Evolutionary conservation across 2,888 invertebrate genomes (phyloP).

Genomic region (Melanostoma scalare): DNA sequence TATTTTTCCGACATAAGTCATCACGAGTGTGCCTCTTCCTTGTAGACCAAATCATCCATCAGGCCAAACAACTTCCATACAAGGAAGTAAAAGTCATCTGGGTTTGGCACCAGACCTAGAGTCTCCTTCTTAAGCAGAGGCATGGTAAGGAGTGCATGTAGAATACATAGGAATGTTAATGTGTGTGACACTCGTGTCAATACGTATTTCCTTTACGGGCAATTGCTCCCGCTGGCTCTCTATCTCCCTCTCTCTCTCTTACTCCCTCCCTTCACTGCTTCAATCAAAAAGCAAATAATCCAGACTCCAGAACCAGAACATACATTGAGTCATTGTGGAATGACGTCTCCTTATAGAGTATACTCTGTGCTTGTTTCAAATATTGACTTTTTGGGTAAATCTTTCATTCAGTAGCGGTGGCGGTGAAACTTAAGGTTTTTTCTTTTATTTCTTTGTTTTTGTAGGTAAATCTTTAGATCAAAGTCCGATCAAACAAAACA

Average conservation of each 20-base stretch:
- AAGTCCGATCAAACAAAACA: conserved; percentile 65
- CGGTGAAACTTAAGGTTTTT: conserved; percentile 6
- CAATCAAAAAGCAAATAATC: conserved; percentile 70
- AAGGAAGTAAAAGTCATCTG: conserved; percentile 56
- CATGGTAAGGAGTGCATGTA: too few species aligned
- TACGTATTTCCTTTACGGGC: conserved; percentile 58
- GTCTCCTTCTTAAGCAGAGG: conserved; percentile 29
- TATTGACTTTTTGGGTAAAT: conserved; percentile 69
- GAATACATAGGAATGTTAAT: conserved; percentile 9
- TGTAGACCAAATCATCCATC: conserved; percentile 50
- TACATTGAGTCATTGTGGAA: conserved; percentile 30
- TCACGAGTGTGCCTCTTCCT: conserved; percentile 22
- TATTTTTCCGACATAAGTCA: conserved; percentile 54
- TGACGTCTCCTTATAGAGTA: background rate
- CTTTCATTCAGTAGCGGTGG: conserved; percentile 37
- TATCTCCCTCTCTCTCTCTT: conserved; percentile 2
- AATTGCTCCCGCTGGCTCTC: conserved; percentile 58
- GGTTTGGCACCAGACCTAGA: conserved; percentile 35
- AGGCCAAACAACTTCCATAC: conserved; percentile 63
- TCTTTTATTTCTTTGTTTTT: background rate
- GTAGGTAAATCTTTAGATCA: conserved; percentile 54
- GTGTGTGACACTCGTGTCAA: conserved; percentile 37
- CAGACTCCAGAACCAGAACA: conserved; percentile 28
- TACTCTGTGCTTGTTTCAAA: conserved; percentile 47
- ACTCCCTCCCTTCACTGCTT: conserved; percentile 13